Percentiles rank a stretch among this genome's conserved stretches.
phyloP scores from a whole-genome alignment of 2,797 vertebrate genomes.

The Kryptopterus vitreolus region DNA sequence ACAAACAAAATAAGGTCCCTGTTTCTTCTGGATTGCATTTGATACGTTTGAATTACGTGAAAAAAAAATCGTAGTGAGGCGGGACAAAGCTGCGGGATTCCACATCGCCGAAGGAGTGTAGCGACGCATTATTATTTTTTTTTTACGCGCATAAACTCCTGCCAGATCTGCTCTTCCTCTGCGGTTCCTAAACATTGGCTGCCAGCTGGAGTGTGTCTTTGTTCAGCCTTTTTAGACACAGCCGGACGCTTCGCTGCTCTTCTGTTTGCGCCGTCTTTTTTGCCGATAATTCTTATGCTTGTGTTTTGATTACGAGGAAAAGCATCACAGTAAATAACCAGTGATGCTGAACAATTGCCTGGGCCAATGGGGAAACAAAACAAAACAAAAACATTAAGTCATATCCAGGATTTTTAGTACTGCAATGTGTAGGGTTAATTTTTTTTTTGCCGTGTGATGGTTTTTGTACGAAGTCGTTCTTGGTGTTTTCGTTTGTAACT shows the following conservation, averaged over 20 bases:
- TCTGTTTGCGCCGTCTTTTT: slow-evolving; percentile 23
- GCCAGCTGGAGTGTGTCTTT: slow-evolving; percentile 48
- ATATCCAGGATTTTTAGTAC: neutral
- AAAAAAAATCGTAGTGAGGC: neutral
- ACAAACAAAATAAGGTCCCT: neutral
- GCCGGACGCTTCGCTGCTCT: slow-evolving; percentile 27
- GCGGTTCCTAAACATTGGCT: slow-evolving; percentile 33
- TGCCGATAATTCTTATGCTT: slow-evolving; percentile 9
- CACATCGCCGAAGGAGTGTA: slow-evolving; percentile 6
- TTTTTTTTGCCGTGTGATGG: neutral
- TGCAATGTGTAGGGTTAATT: slow-evolving; percentile 2
- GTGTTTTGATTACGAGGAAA: slow-evolving; percentile 37
- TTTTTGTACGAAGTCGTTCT: slow-evolving; percentile 19
- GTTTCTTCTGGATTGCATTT: slow-evolving; percentile 10
- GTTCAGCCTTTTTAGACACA: slow-evolving; percentile 20
- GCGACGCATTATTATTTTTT: neutral
- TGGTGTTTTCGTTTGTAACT: neutral
- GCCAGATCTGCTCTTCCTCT: slow-evolving; percentile 29
- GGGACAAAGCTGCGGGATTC: neutral
- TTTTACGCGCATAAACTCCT: neutral
- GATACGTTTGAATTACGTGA: neutral
- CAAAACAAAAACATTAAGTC: slow-evolving; percentile 21
- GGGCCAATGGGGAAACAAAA: too few species aligned
- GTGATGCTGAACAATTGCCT: slow-evolving; percentile 33
- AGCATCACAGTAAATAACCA: slow-evolving; percentile 32